phyloP scores from a whole-genome alignment of 2,113 vertebrate genomes.

The Motacilla alba region DNA sequence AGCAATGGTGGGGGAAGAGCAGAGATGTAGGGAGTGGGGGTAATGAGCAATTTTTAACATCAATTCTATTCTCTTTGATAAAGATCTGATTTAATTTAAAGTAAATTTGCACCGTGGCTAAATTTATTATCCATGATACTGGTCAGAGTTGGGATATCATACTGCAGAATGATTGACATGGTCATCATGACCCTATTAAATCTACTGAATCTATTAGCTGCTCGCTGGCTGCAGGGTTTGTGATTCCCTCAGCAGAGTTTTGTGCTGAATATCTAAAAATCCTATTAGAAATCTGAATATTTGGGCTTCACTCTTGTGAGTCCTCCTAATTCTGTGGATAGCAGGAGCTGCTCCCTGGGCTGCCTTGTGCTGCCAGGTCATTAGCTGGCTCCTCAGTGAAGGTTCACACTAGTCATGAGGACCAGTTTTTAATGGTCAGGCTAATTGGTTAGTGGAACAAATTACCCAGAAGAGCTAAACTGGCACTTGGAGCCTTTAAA shows the following conservation, averaged over 20 bases:
- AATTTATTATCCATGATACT: background rate
- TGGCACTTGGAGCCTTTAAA: background rate
- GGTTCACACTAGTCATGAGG: background rate
- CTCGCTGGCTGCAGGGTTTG: background rate
- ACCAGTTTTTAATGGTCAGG: background rate
- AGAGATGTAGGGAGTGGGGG: background rate
- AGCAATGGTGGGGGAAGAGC: background rate
- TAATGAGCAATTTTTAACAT: background rate
- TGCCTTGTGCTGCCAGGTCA: background rate
- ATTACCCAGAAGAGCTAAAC: background rate
- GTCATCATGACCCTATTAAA: background rate
- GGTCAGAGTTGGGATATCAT: background rate
- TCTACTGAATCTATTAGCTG: background rate
- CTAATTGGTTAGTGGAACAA: background rate
- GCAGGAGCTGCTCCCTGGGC: background rate
- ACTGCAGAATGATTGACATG: background rate
- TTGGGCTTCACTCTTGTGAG: background rate
- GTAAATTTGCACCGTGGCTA: background rate
- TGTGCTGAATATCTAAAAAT: background rate
- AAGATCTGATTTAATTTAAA: conserved; percentile 21
- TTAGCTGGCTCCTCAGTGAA: background rate
- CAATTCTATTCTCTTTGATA: background rate
- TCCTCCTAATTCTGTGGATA: background rate
- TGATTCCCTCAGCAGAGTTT: background rate
- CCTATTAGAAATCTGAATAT: background rate